These are phyloP conservation scores for Salarias fasciatus DNA, from an alignment of 2,797 vertebrate genomes.

Conservation along the genomic window DNA sequence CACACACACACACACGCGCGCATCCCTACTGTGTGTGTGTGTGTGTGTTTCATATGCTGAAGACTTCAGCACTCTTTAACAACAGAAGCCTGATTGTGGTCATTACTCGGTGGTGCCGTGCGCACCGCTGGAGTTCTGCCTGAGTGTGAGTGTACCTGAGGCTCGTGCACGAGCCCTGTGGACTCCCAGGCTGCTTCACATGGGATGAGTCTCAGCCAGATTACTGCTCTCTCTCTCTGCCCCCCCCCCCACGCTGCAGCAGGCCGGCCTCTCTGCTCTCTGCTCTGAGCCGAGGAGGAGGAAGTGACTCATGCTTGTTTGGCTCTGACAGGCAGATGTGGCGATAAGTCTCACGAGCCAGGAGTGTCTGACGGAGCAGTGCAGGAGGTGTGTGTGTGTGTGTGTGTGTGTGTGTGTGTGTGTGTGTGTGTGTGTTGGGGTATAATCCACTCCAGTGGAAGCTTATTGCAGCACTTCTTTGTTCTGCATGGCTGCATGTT, in stretches of 20 bases:
- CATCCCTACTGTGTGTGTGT: too few relatives aligned
- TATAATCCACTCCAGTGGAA: constrained; percentile 15
- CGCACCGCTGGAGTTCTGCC: too few relatives aligned
- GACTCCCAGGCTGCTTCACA: constrained; percentile 47
- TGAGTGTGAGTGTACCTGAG: too few relatives aligned
- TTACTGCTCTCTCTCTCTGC: constrained; percentile 45
- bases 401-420: too few relatives aligned
- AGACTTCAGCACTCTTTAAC: too few relatives aligned
- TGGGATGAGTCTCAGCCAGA: constrained; percentile 73
- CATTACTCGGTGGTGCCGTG: too few relatives aligned
- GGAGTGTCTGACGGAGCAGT: constrained; percentile 14
- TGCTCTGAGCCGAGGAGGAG: constrained; percentile 18
- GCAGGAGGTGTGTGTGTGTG: too few relatives aligned
- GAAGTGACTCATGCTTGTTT: constrained; percentile 31
- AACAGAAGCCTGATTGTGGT: too few relatives aligned
- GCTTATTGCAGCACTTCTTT: constrained; percentile 17
- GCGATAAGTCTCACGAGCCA: constrained; percentile 20
- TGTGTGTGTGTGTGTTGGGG: constrained; percentile 1
- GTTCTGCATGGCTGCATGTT: constrained; percentile 32
- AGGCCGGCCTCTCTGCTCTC: too few relatives aligned
- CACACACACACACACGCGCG: too few relatives aligned
- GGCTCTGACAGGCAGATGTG: constrained; percentile 33
- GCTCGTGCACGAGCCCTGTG: constrained; percentile 11
- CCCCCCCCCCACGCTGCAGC: too few relatives aligned
- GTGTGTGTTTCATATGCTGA: too few relatives aligned